phyloP scores from a whole-genome alignment of 2,797 vertebrate genomes.

The Hyperoplus immaculatus region DNA sequence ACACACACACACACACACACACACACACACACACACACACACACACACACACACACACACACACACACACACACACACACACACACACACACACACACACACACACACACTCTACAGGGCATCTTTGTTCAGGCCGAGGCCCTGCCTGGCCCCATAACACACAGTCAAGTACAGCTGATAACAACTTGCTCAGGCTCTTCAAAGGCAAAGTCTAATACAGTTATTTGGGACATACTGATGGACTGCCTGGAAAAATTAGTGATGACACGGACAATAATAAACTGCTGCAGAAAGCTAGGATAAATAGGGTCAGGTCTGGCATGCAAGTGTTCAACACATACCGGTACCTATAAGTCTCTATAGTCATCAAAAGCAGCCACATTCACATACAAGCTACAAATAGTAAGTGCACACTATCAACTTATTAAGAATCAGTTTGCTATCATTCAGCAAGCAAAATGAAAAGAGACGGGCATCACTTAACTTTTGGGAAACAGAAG shows the following conservation, averaged over 20 bases:
- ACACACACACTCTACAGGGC: conserved; percentile 69
- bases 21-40: conserved; percentile 17
- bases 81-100: conserved; percentile 23
- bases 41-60: conserved; percentile 46
- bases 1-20: conserved; percentile 11
- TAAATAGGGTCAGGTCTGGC: conserved; percentile 34
- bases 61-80: background rate
- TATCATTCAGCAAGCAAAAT: conserved; percentile 4
- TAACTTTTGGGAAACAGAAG: background rate
- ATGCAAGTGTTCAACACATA: conserved; percentile 20
- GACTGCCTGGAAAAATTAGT: conserved; percentile 58
- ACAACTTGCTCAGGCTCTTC: conserved; percentile 66
- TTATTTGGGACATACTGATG: conserved; percentile 59
- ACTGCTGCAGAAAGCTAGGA: conserved; percentile 56
- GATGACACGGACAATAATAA: conserved; percentile 60
- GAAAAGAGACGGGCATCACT: conserved; percentile 2
- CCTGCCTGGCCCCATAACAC: conserved; percentile 67
- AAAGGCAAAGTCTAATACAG: conserved; percentile 72
- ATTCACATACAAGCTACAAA: background rate
- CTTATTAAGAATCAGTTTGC: background rate
- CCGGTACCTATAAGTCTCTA: conserved; percentile 11
- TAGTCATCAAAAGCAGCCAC: conserved; percentile 4
- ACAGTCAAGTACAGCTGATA: conserved; percentile 64
- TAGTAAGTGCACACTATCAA: conserved; percentile 1
- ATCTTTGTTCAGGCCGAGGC: conserved; percentile 76